Evolutionary conservation across 2,797 vertebrate species (phyloP).

Genomic region (Holocentrus rufus): DNA sequence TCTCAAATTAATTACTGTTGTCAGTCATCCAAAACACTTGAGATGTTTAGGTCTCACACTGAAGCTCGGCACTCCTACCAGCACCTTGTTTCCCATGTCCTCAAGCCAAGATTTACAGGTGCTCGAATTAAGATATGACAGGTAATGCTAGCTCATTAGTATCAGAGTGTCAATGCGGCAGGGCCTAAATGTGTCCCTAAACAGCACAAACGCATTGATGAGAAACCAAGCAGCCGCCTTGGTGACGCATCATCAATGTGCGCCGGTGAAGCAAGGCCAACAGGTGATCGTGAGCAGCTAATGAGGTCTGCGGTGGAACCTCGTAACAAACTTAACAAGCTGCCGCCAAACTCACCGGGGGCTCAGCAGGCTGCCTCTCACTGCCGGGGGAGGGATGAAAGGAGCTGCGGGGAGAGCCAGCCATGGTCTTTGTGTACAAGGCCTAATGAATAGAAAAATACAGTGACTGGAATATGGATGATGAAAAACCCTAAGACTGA

Average conservation of each 20-base stretch:
- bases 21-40: constrained; percentile 18
- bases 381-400: constrained; percentile 34
- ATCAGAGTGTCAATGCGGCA: constrained; percentile 11
- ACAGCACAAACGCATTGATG: constrained; percentile 5
- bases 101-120: constrained; percentile 29
- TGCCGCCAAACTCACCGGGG: constrained; percentile 21
- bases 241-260: constrained; percentile 33
- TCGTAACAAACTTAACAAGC: constrained; percentile 48
- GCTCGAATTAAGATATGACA: constrained; percentile 30
- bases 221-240: constrained; percentile 16
- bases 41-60: constrained; percentile 4
- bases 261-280: constrained; percentile 39
- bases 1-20: constrained; percentile 26
- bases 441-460: constrained; percentile 41
- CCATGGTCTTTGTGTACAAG: constrained; percentile 19
- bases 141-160: constrained; percentile 44
- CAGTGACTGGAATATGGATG: not conserved
- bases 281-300: constrained; percentile 46
- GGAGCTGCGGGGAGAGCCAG: constrained; percentile 17
- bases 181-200: constrained; percentile 23
- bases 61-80: not conserved
- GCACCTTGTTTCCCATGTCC: constrained; percentile 8
- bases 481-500: not conserved
- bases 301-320: constrained; percentile 45
- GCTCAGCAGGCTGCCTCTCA: constrained; percentile 16